phyloP scores from a whole-genome alignment of 2,113 vertebrate species.

The Bubo bubo region DNA sequence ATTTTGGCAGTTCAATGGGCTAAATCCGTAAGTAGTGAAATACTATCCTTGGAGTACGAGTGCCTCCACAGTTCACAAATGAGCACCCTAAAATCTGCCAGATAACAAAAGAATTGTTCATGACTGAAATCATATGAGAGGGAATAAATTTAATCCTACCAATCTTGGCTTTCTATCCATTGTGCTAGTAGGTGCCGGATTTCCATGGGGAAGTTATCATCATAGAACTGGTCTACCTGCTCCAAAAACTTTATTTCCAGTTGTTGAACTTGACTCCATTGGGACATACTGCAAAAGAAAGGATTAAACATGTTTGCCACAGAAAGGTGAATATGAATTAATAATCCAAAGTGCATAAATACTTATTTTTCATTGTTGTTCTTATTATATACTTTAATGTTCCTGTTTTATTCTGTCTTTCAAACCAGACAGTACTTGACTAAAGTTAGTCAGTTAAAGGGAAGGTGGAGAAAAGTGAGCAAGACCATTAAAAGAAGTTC shows the following conservation, averaged over 20 bases:
- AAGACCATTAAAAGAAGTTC: background rate
- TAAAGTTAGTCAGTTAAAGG: background rate
- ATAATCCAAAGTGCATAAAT: background rate
- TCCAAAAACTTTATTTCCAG: constrained; percentile 94
- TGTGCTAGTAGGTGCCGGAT: constrained; percentile 88
- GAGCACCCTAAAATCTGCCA: background rate
- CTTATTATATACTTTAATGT: background rate
- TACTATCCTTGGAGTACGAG: background rate
- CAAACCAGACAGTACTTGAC: background rate
- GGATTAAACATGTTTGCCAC: background rate
- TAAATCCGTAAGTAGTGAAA: background rate
- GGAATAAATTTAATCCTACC: constrained; percentile 76
- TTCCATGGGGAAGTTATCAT: constrained; percentile 98
- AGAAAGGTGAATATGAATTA: background rate
- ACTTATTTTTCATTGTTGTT: background rate
- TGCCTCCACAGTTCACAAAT: background rate
- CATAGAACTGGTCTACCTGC: constrained; percentile 94
- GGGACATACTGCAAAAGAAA: constrained; percentile 86
- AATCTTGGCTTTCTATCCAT: constrained; percentile 96
- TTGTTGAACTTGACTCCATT: constrained; percentile 97
- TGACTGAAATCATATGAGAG: background rate
- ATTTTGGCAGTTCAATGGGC: background rate
- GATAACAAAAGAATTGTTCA: background rate
- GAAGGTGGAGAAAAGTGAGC: background rate
- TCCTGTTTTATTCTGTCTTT: background rate